phyloP scores from a whole-genome alignment of 2,113 vertebrate genomes.

The Uropsilus gracilis region DNA sequence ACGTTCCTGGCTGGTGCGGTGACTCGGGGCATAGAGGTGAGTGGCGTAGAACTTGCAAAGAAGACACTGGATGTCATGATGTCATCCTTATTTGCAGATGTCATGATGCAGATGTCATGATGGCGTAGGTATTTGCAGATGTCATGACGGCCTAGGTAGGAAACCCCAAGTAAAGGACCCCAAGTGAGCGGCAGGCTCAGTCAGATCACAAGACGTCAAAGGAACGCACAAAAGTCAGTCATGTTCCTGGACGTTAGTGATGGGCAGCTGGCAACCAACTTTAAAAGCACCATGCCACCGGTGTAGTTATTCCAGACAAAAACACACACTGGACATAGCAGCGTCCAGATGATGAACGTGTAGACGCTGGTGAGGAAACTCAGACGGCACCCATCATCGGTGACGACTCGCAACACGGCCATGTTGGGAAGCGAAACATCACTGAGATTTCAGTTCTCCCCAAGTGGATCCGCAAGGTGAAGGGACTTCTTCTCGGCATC shows the following conservation, averaged over 20 bases:
- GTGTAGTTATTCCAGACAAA: not conserved
- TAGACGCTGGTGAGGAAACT: not conserved
- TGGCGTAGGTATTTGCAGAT: not conserved
- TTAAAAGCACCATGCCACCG: not conserved
- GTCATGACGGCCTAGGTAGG: not conserved
- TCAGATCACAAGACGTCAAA: not conserved
- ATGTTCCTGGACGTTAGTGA: not conserved
- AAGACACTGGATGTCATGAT: not conserved
- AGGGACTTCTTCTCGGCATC: not conserved
- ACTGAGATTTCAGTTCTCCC: not conserved
- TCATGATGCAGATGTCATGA: no score
- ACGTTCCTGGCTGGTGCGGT: not conserved
- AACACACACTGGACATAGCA: not conserved
- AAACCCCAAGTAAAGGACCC: not conserved
- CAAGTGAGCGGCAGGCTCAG: not conserved
- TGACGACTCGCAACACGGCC: fast-evolving
- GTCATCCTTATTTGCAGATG: not conserved
- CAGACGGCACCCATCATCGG: not conserved
- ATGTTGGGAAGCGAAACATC: not conserved
- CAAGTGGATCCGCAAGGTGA: not conserved
- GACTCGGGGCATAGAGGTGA: not conserved
- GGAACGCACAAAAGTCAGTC: not conserved
- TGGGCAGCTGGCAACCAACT: not conserved
- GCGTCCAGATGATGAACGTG: not conserved
- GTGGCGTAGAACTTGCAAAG: not conserved